A percentile compares a stretch with the other conserved stretches of the same genome.
phyloP scores from a whole-genome alignment of 2,797 vertebrate species.

The Catostomus latipinnis region DNA sequence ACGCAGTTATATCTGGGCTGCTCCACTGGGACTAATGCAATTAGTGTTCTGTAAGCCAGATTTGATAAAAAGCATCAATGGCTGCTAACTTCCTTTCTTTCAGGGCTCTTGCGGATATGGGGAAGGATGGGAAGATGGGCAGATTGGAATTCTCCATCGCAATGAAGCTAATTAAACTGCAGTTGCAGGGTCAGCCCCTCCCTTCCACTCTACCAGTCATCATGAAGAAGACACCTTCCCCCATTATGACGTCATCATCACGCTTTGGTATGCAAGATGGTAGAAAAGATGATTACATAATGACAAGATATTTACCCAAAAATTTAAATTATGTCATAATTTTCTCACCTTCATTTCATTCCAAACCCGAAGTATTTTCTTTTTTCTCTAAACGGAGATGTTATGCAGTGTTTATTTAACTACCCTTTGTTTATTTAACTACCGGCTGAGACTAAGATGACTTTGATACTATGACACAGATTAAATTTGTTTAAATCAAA shows the following conservation, averaged over 20 bases:
- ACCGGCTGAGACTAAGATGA: neutral
- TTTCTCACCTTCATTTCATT: too few species aligned
- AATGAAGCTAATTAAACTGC: conserved; percentile 98
- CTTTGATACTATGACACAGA: neutral
- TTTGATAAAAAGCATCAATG: conserved; percentile 24
- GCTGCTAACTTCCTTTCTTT: conserved; percentile 10
- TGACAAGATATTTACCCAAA: neutral
- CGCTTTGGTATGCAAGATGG: conserved; percentile 81
- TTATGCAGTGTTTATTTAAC: too few species aligned
- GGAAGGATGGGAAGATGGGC: conserved; percentile 97
- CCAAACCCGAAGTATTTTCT: too few species aligned
- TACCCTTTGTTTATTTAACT: too few species aligned
- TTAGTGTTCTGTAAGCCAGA: conserved; percentile 20
- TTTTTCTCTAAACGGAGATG: too few species aligned
- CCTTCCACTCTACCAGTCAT: conserved; percentile 87
- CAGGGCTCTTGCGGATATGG: conserved; percentile 92
- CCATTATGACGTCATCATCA: conserved; percentile 75
- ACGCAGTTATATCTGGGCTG: neutral
- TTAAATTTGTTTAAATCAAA: neutral
- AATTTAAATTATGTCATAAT: too few species aligned
- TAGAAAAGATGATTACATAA: neutral
- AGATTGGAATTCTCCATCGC: conserved; percentile 95
- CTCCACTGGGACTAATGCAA: conserved; percentile 11
- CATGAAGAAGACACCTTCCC: conserved; percentile 91
- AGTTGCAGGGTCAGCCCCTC: conserved; percentile 88